Conservation (phyloP, 2,797 vertebrate species). For the Gymnodraco acuticeps region DNA sequence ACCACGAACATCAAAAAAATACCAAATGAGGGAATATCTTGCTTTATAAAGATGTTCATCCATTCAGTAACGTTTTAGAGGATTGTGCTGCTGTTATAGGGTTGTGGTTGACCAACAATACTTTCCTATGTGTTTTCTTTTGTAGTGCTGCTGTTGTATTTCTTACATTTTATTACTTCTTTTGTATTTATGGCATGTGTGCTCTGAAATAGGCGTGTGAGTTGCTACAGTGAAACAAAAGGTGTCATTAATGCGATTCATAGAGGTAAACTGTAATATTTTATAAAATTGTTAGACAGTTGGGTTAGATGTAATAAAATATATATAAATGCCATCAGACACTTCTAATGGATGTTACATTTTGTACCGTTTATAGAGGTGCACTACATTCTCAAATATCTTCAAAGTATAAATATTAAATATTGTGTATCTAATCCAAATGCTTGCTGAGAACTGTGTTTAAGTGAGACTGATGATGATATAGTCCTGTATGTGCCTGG, state of each 20-base stretch:
- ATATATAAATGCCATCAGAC: conserved; percentile 1
- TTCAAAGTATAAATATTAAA: conserved; percentile 11
- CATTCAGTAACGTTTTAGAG: not conserved
- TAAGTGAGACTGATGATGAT: not conserved
- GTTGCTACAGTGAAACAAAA: conserved; percentile 15
- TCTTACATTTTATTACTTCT: conserved; percentile 24
- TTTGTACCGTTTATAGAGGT: not conserved
- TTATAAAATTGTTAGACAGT: conserved; percentile 14
- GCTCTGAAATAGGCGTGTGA: conserved; percentile 29
- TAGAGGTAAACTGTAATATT: conserved; percentile 8
- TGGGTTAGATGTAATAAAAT: conserved; percentile 1
- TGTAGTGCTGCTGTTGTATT: conserved; percentile 29
- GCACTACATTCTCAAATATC: not conserved
- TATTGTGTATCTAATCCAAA: not conserved
- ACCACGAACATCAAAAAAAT: not conserved
- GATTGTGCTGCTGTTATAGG: not conserved
- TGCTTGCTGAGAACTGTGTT: conserved; percentile 4
- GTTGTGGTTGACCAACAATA: not conserved
- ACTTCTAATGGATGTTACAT: conserved; percentile 11
- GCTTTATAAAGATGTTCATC: not conserved
- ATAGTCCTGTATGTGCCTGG: conserved; percentile 2
- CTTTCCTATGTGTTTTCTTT: not conserved
- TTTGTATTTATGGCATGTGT: conserved; percentile 44
- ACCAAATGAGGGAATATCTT: not conserved
- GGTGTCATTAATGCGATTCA: conserved; percentile 14